A percentile compares a stretch with the other conserved stretches of the same genome.
Conservation (phyloP, 2,113 vertebrate species). For the Strix uralensis region DNA sequence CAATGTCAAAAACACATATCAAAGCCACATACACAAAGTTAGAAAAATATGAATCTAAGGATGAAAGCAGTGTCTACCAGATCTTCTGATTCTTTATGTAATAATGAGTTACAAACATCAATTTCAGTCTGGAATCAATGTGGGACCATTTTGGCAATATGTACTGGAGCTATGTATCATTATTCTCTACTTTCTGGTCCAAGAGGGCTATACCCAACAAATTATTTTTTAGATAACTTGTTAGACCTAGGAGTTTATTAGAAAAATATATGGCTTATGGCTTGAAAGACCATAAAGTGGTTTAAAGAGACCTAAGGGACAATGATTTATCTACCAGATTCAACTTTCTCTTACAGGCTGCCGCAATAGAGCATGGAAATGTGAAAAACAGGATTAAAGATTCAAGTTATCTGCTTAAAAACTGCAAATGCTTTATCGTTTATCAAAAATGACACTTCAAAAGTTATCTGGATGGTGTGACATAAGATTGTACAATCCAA, state of each 20-base stretch:
- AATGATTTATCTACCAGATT: slow-evolving; percentile 49
- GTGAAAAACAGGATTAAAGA: slow-evolving; percentile 47
- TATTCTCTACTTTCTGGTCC: background rate
- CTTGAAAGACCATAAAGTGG: slow-evolving; percentile 39
- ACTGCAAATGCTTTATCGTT: background rate
- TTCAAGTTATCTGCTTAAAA: slow-evolving; percentile 10
- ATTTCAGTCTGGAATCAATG: background rate
- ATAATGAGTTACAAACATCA: background rate
- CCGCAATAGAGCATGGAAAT: background rate
- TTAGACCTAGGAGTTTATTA: slow-evolving; percentile 44
- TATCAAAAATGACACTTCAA: slow-evolving; percentile 5
- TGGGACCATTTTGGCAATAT: background rate
- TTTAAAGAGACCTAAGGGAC: slow-evolving; percentile 51
- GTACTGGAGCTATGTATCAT: background rate
- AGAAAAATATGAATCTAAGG: background rate
- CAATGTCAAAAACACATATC: background rate
- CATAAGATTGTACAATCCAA: background rate
- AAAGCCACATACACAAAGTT: background rate
- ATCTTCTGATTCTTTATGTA: background rate
- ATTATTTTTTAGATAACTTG: slow-evolving; percentile 40
- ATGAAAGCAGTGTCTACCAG: background rate
- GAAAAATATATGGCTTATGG: slow-evolving; percentile 43
- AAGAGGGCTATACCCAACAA: background rate
- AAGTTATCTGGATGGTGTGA: background rate
- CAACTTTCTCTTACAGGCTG: slow-evolving; percentile 28